Evolutionary conservation across 2,797 vertebrate genomes (phyloP), one percentile per base, ranked within the genome.

Genomic region (Rhabdomys pumilio): DNA sequence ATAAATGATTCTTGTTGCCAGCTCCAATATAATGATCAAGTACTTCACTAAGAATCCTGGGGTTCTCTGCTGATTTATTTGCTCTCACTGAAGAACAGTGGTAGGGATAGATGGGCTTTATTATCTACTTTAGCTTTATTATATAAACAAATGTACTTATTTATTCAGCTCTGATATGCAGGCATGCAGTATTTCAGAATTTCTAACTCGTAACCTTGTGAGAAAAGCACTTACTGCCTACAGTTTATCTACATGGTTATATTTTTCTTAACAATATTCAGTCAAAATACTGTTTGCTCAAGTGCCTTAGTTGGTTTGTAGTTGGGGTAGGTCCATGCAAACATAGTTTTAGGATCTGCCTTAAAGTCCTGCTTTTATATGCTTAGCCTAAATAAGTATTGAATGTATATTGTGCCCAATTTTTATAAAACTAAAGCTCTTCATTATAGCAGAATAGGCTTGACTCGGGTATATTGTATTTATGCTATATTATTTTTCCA

Each of bases 401-500:
- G 92, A 69, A 57, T 90, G 91, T 85, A 95, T 73, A 89, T 96
- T 84, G 72, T 75, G 19, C 14, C 86, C 93, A 90, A 91, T 94
- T 61, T 97, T 94, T 97, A 93, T 59, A 93, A 96, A 84, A 96
- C 86, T 97, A 96, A 97, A 96, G 38, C 38, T 97, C 76, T 97
- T 96, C 65, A 88, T 97, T 97, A 95, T 84, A 96, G 11, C 57
- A 94, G 24, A 97, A 96, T 94, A 57, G 3, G 61, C 38, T 97
- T 91, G 41, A 82, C 87, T 92, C 79, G 72, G 94, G 75, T 80
- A 93, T 91, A 93, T 84, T 96, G 84, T 92, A 95, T 96, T 97
- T 96, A 97, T 93, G 57, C n/a, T 95, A 96, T 96, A 95, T 96
- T 97, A 96, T 97, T 98, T 98, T 97, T 97, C 91, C 95, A 94